phyloP scores from a whole-genome alignment of 2,797 vertebrate genomes.

The Gephyroberyx darwinii region DNA sequence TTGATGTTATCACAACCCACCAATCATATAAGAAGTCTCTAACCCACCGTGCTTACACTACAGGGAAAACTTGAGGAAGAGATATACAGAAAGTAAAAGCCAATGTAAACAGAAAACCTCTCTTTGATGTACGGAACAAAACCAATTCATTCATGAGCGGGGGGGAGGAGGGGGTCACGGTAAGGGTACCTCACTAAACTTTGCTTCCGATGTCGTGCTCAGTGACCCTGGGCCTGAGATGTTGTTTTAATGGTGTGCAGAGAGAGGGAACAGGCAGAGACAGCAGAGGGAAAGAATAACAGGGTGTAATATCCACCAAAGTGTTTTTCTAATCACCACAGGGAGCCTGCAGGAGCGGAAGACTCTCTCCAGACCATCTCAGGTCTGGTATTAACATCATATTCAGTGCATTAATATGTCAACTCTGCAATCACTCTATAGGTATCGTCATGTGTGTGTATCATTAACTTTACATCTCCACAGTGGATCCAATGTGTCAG shows the following conservation, averaged over 20 bases:
- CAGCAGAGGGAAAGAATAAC: conserved; percentile 76
- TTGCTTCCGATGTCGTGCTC: conserved; percentile 64
- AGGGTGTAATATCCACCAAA: conserved; percentile 73
- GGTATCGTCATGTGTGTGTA: conserved; percentile 47
- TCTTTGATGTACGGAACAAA: conserved; percentile 66
- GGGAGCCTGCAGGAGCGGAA: conserved; percentile 71
- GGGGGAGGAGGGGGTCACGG: conserved; percentile 49
- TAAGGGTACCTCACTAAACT: conserved; percentile 57
- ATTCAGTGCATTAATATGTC: conserved; percentile 67
- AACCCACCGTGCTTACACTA: conserved; percentile 25
- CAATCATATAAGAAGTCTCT: conserved; percentile 21
- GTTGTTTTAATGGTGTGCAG: conserved; percentile 73
- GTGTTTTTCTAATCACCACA: conserved; percentile 78
- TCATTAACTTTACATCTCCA: conserved; percentile 50
- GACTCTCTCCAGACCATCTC: conserved; percentile 62
- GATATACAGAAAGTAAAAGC: conserved; percentile 40
- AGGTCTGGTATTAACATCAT: conserved; percentile 71
- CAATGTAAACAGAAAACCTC: conserved; percentile 56
- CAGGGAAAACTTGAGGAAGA: conserved; percentile 32
- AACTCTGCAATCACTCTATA: conserved; percentile 42
- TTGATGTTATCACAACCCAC: conserved; percentile 41
- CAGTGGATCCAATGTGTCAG: conserved; percentile 17
- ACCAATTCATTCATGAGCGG: conserved; percentile 59
- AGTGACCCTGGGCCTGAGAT: conserved; percentile 65
- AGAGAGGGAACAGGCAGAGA: conserved; percentile 68